Conservation (phyloP, 2,888 invertebrate species). For the Heterodera filipjevi region DNA sequence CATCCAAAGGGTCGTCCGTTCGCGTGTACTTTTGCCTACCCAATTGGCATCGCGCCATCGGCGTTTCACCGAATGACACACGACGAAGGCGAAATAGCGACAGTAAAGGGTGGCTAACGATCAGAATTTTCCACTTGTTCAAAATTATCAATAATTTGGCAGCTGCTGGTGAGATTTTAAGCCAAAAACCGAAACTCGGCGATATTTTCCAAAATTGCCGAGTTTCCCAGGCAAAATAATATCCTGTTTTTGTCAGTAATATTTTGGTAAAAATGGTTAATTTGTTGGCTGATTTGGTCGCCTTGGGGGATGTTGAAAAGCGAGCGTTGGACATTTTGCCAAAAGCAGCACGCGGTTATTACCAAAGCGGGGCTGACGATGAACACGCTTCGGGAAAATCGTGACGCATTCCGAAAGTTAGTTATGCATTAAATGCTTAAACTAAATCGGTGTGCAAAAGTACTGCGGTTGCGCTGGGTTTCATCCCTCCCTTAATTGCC, state of each 20-base stretch:
- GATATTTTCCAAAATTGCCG: no score
- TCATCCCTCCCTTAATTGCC: no score
- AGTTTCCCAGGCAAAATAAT: no score
- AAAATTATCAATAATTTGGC: background rate
- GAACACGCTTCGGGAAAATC: conserved; percentile 64
- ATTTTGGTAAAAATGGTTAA: conserved; percentile 15
- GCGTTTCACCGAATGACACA: conserved; percentile 86
- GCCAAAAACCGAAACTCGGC: no score
- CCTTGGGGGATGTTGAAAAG: conserved; percentile 78
- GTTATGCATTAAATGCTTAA: no score
- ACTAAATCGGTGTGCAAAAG: no score
- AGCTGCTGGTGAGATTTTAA: no score
- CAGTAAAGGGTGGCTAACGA: conserved; percentile 81
- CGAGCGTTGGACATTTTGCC: conserved; percentile 75
- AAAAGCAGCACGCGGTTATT: conserved; percentile 79
- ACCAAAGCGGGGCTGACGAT: conserved; percentile 67
- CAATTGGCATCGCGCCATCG: conserved; percentile 80
- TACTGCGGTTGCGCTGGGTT: no score
- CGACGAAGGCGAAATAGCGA: conserved; percentile 83
- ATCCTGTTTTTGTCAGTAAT: no score
- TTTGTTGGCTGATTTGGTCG: conserved; percentile 34
- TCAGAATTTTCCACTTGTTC: no score
- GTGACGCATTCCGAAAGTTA: conserved; percentile 52
- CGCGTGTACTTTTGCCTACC: conserved; percentile 73
- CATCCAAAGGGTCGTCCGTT: conserved; percentile 8